These are phyloP conservation scores for Ormia ochracea DNA, from an alignment of 2,888 invertebrate species.

Conservation along the genomic window DNA sequence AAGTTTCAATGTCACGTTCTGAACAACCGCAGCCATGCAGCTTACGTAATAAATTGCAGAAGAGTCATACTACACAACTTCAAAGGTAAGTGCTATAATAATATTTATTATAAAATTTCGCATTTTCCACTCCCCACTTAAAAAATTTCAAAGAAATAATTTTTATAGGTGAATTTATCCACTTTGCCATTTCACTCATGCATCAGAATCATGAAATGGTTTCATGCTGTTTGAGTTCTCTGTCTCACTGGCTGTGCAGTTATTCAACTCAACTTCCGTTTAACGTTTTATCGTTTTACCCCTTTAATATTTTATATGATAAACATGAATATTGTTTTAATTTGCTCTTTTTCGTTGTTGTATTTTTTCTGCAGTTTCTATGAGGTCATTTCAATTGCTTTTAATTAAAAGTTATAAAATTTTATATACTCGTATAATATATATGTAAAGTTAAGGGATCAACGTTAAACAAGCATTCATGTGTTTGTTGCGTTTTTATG, in stretches of 20 bases:
- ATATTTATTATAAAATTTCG: background rate
- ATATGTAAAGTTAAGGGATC: conserved; percentile 35
- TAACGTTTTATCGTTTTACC: conserved; percentile 37
- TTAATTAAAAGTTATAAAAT: conserved; percentile 72
- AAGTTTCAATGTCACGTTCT: conserved; percentile 90
- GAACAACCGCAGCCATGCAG: conserved; percentile 86
- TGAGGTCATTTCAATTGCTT: conserved; percentile 76
- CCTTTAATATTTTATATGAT: conserved; percentile 25
- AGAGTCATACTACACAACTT: conserved; percentile 82
- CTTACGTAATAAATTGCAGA: conserved; percentile 91
- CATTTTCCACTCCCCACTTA: background rate
- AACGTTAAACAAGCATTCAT: background rate
- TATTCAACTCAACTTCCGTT: conserved; percentile 58
- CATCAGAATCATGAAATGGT: conserved; percentile 31
- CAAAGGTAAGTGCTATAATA: conserved; percentile 78
- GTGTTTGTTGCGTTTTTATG: background rate
- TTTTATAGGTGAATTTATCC: background rate
- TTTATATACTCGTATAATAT: too few species aligned
- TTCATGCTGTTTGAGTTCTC: background rate
- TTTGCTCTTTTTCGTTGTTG: background rate
- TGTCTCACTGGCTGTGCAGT: background rate
- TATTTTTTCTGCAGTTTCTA: conserved; percentile 52
- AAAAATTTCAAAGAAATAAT: conserved; percentile 6
- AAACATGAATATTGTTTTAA: conserved; percentile 38
- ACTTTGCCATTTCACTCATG: conserved; percentile 5